Conservation (phyloP, 2,113 vertebrate species). For the Elephantulus edwardii region DNA sequence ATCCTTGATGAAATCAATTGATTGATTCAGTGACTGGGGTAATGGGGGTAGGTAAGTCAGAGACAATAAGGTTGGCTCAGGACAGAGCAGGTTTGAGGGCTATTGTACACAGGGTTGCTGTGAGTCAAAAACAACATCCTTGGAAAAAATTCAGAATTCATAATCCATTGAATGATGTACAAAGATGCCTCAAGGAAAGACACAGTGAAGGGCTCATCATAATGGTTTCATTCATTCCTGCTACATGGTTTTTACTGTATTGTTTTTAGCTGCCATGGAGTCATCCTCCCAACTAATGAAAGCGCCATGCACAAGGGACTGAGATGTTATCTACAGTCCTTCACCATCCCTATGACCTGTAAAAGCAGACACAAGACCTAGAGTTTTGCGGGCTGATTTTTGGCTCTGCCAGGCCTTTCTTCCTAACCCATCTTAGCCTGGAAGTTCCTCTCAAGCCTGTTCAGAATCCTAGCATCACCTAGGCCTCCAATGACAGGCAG, state of each 20-base stretch:
- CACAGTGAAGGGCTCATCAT: not conserved
- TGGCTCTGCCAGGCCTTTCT: not conserved
- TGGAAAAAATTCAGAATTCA: constrained; percentile 20
- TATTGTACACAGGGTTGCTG: no score
- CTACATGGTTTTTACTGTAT: not conserved
- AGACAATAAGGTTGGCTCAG: no score
- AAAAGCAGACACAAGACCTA: not conserved
- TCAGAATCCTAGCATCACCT: not conserved
- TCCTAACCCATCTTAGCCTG: not conserved
- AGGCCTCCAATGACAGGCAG: not conserved
- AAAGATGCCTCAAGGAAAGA: not conserved
- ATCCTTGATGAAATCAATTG: no score
- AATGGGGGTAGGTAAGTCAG: no score
- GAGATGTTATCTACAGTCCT: not conserved
- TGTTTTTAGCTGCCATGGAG: not conserved
- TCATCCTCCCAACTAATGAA: not conserved
- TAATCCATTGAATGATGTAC: not conserved
- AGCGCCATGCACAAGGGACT: not conserved
- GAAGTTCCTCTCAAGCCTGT: not conserved
- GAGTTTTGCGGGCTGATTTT: not conserved
- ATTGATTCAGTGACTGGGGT: no score
- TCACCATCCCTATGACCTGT: not conserved
- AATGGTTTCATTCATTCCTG: not conserved
- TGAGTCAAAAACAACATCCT: not conserved
- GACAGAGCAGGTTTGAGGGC: no score